A percentile compares a stretch with the other conserved stretches of the same genome.
These are phyloP conservation scores for Tetanocera ferruginea DNA, from an alignment of 2,888 invertebrate species.

Conservation along the genomic window DNA sequence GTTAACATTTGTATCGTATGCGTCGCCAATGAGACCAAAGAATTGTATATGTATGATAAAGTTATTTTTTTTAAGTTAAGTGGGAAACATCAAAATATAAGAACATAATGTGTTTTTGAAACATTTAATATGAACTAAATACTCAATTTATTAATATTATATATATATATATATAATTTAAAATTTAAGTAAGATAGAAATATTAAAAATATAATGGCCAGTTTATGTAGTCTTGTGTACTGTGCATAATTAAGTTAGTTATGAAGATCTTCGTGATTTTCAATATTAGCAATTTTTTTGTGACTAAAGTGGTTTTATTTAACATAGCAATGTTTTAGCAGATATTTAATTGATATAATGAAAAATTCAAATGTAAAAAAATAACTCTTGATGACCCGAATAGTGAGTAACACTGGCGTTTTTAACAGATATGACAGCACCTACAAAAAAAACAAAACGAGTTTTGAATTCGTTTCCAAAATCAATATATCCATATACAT, in stretches of 20 bases:
- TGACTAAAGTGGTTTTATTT: too few relatives aligned
- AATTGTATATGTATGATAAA: constrained; percentile 24
- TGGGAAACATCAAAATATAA: constrained; percentile 5
- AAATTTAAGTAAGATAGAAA: neutral
- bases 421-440: neutral
- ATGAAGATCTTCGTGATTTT: too few relatives aligned
- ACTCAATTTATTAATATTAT: constrained; percentile 34
- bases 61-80: neutral
- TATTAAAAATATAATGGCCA: neutral
- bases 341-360: too few relatives aligned
- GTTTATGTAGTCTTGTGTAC: too few relatives aligned
- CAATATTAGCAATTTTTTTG: too few relatives aligned
- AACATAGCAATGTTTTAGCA: too few relatives aligned
- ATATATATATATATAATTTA: constrained; percentile 27
- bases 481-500: too few relatives aligned
- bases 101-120: constrained; percentile 36
- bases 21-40: constrained; percentile 45
- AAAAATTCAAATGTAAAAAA: neutral
- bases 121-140: constrained; percentile 33
- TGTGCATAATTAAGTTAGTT: too few relatives aligned
- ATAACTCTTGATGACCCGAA: neutral
- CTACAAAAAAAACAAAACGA: neutral
- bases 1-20: constrained; percentile 36
- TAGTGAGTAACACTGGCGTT: constrained; percentile 3
- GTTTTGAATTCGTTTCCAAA: too few relatives aligned